Conservation (phyloP, 35 echinoderm and acorn worm species). For the Stichopus chloronotus region DNA sequence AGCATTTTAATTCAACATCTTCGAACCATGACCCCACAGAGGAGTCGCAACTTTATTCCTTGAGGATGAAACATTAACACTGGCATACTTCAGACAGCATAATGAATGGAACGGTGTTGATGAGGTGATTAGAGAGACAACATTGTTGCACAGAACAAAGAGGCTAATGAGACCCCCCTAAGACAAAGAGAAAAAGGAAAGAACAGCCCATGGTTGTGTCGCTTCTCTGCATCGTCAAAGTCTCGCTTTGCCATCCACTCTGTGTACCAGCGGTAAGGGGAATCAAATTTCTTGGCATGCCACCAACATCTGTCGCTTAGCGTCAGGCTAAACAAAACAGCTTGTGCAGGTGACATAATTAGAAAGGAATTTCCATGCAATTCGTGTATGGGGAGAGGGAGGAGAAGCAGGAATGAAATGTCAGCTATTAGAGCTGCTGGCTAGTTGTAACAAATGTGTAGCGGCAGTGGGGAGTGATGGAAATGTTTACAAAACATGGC, state of each 20-base stretch:
- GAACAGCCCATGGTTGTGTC: too few species aligned
- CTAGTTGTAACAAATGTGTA: not conserved
- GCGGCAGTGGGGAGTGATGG: not conserved
- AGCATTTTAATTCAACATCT: not conserved
- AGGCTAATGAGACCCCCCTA: not conserved
- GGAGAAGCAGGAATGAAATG: not conserved
- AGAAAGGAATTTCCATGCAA: slow-evolving; percentile 53
- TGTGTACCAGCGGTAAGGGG: not conserved
- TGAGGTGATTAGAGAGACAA: not conserved
- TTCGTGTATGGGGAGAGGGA: not conserved
- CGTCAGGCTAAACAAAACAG: slow-evolving; percentile 49
- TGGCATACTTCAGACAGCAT: not conserved
- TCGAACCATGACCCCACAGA: not conserved
- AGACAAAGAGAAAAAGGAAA: too few species aligned
- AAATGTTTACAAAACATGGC: slow-evolving; percentile 41
- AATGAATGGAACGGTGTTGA: not conserved
- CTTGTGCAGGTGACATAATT: slow-evolving; percentile 39
- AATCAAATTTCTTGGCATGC: slow-evolving; percentile 45
- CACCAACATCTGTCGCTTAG: slow-evolving; percentile 33
- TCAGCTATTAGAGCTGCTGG: not conserved
- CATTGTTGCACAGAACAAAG: not conserved
- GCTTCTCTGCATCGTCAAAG: too few species aligned
- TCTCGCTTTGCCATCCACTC: not conserved
- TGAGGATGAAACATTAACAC: not conserved
- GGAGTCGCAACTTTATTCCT: not conserved